phyloP scores from a whole-genome alignment of 2,797 vertebrate species.

The Aselliscus stoliczkanus region DNA sequence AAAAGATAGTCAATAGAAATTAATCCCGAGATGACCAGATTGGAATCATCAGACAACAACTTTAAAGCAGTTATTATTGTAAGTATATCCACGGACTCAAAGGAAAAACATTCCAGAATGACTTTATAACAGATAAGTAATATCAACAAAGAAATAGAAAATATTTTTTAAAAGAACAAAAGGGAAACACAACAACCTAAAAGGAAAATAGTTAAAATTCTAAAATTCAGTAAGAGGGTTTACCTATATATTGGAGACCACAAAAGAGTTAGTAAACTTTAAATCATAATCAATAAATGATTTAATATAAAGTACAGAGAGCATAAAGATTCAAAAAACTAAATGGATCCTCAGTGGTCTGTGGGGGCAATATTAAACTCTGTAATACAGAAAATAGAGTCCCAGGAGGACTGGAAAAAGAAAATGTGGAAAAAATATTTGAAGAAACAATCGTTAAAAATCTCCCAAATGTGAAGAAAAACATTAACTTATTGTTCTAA shows the following conservation, averaged over 20 bases:
- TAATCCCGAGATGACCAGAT: background rate
- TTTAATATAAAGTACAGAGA: background rate
- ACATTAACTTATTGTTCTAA: background rate
- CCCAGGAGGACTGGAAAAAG: background rate
- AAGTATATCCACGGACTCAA: background rate
- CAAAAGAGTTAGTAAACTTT: background rate
- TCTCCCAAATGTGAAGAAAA: background rate
- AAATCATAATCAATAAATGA: background rate
- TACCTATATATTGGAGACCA: background rate
- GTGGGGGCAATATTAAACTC: background rate
- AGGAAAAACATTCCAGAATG: background rate
- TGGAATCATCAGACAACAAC: background rate
- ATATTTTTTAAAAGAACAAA: background rate
- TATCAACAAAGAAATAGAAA: background rate
- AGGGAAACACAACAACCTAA: background rate
- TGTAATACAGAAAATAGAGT: background rate
- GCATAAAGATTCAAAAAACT: background rate
- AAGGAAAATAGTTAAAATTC: background rate
- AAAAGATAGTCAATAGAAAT: background rate
- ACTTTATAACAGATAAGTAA: background rate
- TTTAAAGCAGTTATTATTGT: background rate
- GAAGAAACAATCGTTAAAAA: background rate
- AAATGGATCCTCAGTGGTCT: background rate
- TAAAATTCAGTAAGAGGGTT: background rate
- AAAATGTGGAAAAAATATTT: background rate